Conservation (phyloP, 2,797 vertebrate species). For the Apogon hyalosoma region DNA sequence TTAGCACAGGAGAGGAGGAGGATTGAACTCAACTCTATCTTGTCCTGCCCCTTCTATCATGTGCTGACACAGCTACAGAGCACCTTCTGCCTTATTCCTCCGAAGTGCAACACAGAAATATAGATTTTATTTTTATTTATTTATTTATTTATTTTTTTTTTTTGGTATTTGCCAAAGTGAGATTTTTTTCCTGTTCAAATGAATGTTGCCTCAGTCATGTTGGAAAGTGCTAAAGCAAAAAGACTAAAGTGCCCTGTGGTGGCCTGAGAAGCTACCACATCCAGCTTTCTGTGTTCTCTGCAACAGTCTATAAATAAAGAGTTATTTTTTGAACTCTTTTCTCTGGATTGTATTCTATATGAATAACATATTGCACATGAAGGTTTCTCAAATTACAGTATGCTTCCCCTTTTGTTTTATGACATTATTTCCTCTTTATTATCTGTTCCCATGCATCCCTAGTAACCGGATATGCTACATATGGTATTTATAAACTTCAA, state of each 20-base stretch:
- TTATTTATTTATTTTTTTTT: conserved; percentile 15
- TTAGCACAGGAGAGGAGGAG: conserved; percentile 31
- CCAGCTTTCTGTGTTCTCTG: conserved; percentile 19
- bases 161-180: conserved; percentile 25
- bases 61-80: conserved; percentile 46
- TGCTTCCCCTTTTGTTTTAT: conserved; percentile 3
- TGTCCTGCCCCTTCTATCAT: conserved; percentile 41
- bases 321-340: conserved; percentile 25
- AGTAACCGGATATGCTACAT: too few relatives aligned
- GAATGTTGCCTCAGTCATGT: conserved; percentile 22
- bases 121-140: conserved; percentile 9
- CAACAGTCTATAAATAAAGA: conserved; percentile 35
- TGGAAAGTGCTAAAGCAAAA: conserved; percentile 18
- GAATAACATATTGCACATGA: neutral
- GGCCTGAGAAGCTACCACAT: conserved; percentile 28
- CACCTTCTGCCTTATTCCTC: conserved; percentile 38
- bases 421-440: neutral
- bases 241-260: conserved; percentile 12
- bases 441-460: neutral
- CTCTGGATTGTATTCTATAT: conserved; percentile 28
- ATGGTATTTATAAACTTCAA: too few relatives aligned
- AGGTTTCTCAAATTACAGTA: conserved; percentile 13
- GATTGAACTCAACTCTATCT: conserved; percentile 59
- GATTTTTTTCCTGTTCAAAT: conserved; percentile 35
- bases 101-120: conserved; percentile 46